Evolutionary conservation across 2,888 invertebrate genomes (phyloP), one percentile per base, ranked within the genome.

Genomic region (Lepidonotus clava): DNA sequence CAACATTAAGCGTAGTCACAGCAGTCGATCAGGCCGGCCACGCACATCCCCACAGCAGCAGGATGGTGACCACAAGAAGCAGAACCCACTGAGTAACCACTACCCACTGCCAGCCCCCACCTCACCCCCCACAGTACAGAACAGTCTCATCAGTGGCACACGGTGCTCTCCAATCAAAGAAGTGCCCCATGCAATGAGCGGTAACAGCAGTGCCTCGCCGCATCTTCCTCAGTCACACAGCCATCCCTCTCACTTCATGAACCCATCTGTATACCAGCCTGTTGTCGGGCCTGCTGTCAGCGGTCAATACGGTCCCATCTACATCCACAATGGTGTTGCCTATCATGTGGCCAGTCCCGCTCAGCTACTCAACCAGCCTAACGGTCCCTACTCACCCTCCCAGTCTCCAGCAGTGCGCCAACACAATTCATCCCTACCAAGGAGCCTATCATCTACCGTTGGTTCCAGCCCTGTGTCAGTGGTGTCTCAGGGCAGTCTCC

Each of bases 151-250:
- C 46, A 80, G 80, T 46, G 80, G 80, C 32, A 46, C 80, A 6
- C 41, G 80, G 80, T 80, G 80, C 80, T 80, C 80, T n/a, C 80
- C 80, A 14, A 80, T 80, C 11, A 80, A 18, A 46, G 80, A 80
- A n/a, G 80, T 80, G 32, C 14, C 24, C n/a, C 24, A n/a, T 28
- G n/a, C 41, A 28, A 21, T 24, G 18, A 24, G 0, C 46, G 6
- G 24, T 51, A 11, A 41, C 24, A 21, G n/a, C 76, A 4, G 21
- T 24, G n/a, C 40, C 41, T 34, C 34, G 32, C 46, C 41, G 21
- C 51, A 80, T 28, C 41, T 41, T 24, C 46, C 80, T 1, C 80
- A 80, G 46, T 51, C 41, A 0, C 80, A 80, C 80, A 41, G 41
- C 46, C 41, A 41, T 21, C 80, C 41, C 11, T 46, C 80, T 1